Base-by-base conservation (phyloP, 92 coral and sea anemone genomes). In the Phenganax stokvisi region DNA sequence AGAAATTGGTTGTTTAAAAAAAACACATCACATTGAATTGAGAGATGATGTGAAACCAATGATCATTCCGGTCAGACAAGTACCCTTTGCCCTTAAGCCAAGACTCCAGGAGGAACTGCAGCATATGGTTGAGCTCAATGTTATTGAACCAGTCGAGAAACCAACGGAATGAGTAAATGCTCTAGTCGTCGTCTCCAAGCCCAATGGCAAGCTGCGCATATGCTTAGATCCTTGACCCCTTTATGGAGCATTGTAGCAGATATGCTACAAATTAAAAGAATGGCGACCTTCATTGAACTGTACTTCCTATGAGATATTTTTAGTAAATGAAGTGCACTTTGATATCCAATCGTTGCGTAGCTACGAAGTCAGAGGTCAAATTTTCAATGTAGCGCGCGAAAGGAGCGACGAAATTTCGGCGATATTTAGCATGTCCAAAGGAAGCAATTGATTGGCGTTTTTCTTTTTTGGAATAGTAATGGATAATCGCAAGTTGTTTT, bases 221-320 rank as follows among this genome's bases (percentile, higher is more conserved):
- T 75, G 25, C 25, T 20, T 20, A 20, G 25, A 20, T 20, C 25
- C 25, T 20, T 0, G 25, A 20, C 25, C 47, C 47, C 47, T 37
- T 37, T 37, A 37, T 37, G 47, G 47, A 37, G 47, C 47, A 72
- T 28, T 9, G 76, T 47, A 72, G 76, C 76, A 72, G 76, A 72
- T 72, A 57, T 72, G 76, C 76, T 72, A 73, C 78, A 73, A 73
- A 73, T 73, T 2, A 60, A 73, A 31, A 52, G n/a, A 31, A 7
- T 44, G 0, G 55, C 30, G 44, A 7, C 12, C 17, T 53, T 53
- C 27, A 37, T 73, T 27, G 78, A 58, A 73, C 60, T 54, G 44
- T 73, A 61, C 27, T 58, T 20, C 78, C 54, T 1, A 60, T 37
- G 5, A 37, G 47, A 37, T 37, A 37, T 37, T 37, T 37, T 37